Percentiles rank a stretch among this genome's conserved stretches.
These are phyloP conservation scores for Serranus cabrilla DNA, from an alignment of 2,797 vertebrate species.

Conservation along the genomic window DNA sequence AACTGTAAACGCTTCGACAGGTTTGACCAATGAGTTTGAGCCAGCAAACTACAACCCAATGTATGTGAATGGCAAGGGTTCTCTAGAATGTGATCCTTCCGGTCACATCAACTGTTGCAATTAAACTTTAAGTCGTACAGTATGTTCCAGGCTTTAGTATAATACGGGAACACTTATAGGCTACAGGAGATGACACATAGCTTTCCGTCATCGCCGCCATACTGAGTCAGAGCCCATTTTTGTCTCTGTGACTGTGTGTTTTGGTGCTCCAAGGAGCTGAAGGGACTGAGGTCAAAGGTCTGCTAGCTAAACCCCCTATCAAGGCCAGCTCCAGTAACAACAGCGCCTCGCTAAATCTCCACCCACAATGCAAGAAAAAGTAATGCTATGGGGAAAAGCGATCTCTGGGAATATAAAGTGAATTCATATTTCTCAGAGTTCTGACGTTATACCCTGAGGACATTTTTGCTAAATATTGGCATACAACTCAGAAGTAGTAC, in stretches of 20 bases:
- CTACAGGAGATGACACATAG: constrained; percentile 37
- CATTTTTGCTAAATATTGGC: neutral
- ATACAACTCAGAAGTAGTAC: neutral
- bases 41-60: neutral
- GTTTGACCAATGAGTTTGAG: neutral
- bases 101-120: constrained; percentile 14
- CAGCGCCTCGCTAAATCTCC: neutral
- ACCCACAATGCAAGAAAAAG: neutral
- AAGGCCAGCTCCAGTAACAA: constrained; percentile 26
- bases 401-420: neutral
- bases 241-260: constrained; percentile 46
- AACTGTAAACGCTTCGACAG: neutral
- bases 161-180: constrained; percentile 2
- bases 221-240: constrained; percentile 66
- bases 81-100: neutral
- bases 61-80: neutral
- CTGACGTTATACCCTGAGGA: neutral
- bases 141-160: constrained; percentile 17
- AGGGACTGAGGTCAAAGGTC: constrained; percentile 80
- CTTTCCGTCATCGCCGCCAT: constrained; percentile 27
- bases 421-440: neutral
- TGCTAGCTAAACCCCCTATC: constrained; percentile 14
- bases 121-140: constrained; percentile 3
- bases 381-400: neutral
- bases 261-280: constrained; percentile 23